These are phyloP conservation scores for Ditylenchus weischeri DNA, from an alignment of 2,888 invertebrate species.

Conservation along the genomic window DNA sequence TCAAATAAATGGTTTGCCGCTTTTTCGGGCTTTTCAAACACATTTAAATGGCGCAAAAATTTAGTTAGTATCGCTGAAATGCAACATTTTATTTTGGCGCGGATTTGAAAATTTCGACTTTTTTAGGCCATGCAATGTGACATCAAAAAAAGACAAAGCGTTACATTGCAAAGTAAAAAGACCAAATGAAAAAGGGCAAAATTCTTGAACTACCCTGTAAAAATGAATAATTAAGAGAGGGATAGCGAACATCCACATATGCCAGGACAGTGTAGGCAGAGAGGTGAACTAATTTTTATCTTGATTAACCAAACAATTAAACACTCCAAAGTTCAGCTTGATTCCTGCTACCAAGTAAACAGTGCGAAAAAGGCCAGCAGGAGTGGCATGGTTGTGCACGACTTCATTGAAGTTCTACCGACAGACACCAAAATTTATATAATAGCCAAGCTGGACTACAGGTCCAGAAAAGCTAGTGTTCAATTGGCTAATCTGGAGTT, in stretches of 20 bases:
- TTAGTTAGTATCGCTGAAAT: too few relatives aligned
- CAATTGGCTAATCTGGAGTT: constrained; percentile 38
- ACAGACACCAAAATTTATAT: constrained; percentile 54
- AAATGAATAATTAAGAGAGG: constrained; percentile 37
- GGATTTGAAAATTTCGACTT: too few relatives aligned
- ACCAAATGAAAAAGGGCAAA: too few relatives aligned
- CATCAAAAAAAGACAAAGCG: too few relatives aligned
- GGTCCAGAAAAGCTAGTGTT: constrained; percentile 37
- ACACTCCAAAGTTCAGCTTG: constrained; percentile 29
- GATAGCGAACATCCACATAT: constrained; percentile 50
- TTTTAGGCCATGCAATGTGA: too few relatives aligned
- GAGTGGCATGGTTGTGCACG: constrained; percentile 13
- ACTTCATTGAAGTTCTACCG: constrained; percentile 47
- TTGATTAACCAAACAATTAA: too few relatives aligned
- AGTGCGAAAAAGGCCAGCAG: constrained; percentile 13
- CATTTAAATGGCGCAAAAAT: too few relatives aligned
- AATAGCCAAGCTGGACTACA: constrained; percentile 37
- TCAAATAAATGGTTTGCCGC: too few relatives aligned
- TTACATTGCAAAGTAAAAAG: too few relatives aligned
- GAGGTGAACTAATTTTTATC: constrained; percentile 25
- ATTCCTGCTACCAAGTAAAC: constrained; percentile 46
- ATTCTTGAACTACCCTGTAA: too few relatives aligned
- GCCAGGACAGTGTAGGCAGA: constrained; percentile 54
- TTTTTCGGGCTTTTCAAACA: too few relatives aligned
- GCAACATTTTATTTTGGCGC: too few relatives aligned